Evolutionary conservation across 2,888 invertebrate species (phyloP), one percentile per base, ranked within the genome.

Genomic region (Nowickia ferox): DNA sequence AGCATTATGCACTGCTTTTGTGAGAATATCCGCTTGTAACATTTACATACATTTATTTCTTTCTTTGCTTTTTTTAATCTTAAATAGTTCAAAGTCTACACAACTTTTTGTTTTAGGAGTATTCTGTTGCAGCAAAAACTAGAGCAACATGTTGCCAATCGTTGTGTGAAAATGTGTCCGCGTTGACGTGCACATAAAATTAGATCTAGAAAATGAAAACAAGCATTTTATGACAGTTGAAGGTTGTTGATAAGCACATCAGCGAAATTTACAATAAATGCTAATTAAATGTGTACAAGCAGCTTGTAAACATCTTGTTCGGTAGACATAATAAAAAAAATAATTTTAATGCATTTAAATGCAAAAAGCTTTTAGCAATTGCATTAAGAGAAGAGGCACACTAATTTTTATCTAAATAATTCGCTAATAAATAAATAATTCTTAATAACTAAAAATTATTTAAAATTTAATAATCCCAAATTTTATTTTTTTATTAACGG

Each of bases 161-260:
- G 57, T 72, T 74, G 72, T 59, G 48, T 51, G 15, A 57, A 80
- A 66, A 22, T 57, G 40, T 42, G 48, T 74, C 48, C 57, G 66
- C 48, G 51, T 57, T 74, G 19, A 65, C 46, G 51, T 59, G 55
- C 17, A 30, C 57, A 59, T 51, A 9, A 22, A 55, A 44, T 9
- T 38, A 66, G 38, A 22, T 9, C 79, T 53, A 30, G 11, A 53
- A 63, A 72, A 46, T 53, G 19, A 48, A 61, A 71, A 17, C 17
- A 61, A 79, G 65, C 72, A 48, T 68, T 48, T 72, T 79, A 40
- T 79, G 79, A 72, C 71, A 72, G 71, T 48, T 79, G 79, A 71
- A 72, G 79, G 79, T 72, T 76, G 57, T 46, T 40, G 15, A 38
- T 17, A 40, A 55, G 15, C 15, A 42, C 4, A 38, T 11, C 5